These are phyloP conservation scores for Chrysotoxum bicinctum DNA, from an alignment of 2,888 invertebrate species.

Conservation along the genomic window DNA sequence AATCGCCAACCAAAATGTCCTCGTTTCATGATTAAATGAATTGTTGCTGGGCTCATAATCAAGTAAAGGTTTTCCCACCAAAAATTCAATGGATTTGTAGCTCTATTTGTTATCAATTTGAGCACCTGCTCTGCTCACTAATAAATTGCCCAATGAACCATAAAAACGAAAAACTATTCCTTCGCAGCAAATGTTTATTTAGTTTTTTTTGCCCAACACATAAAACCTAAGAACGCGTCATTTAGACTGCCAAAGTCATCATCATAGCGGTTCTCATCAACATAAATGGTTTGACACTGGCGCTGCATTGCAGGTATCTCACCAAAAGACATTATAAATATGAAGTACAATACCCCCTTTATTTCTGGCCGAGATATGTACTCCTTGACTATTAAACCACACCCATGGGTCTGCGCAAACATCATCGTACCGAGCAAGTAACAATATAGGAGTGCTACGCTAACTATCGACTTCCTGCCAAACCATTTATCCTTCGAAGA, in stretches of 20 bases:
- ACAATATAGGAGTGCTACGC: constrained; percentile 34
- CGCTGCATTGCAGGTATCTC: constrained; percentile 46
- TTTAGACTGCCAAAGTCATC: constrained; percentile 1
- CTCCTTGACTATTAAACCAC: constrained; percentile 41
- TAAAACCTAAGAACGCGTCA: constrained; percentile 1
- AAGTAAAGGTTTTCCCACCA: no score
- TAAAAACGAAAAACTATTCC: not conserved
- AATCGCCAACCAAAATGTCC: no score
- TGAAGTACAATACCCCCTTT: constrained; percentile 7
- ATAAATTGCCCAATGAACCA: not conserved
- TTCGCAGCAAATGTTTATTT: not conserved
- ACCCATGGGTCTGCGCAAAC: constrained; percentile 30
- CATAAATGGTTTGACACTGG: not conserved
- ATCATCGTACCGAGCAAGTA: constrained; percentile 10
- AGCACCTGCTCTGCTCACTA: not conserved
- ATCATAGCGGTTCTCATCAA: not conserved
- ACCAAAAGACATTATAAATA: constrained; percentile 1
- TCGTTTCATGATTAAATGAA: no score
- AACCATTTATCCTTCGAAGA: constrained; percentile 11
- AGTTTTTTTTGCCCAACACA: not conserved
- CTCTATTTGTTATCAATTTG: no score
- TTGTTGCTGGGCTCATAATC: no score
- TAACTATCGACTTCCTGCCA: constrained; percentile 42
- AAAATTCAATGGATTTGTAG: no score
- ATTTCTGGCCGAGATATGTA: constrained; percentile 16